Evolutionary conservation across 2,113 vertebrate genomes (phyloP).

Genomic region (Addax nasomaculatus): DNA sequence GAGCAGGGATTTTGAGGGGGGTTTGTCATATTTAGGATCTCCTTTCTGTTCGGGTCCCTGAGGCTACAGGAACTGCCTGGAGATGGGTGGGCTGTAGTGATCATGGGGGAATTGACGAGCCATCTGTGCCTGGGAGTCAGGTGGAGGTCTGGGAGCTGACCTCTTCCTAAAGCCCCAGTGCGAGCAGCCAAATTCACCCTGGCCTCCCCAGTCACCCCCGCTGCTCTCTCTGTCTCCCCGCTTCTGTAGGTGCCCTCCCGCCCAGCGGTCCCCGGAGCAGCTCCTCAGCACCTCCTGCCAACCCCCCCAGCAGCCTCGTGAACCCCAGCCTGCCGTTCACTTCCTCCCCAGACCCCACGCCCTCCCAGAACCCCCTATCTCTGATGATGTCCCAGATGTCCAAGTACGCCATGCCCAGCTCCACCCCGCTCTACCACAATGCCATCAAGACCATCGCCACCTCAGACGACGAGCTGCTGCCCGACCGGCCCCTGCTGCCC

Average conservation of each 20-base stretch:
- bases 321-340: slow-evolving; percentile 91
- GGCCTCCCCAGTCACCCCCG: not conserved
- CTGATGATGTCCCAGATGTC: slow-evolving; percentile 99
- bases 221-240: slow-evolving; percentile 20
- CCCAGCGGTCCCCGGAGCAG: slow-evolving; percentile 86
- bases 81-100: not conserved
- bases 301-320: slow-evolving; percentile 86
- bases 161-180: not conserved
- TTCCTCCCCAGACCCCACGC: slow-evolving; percentile 89
- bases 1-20: not conserved
- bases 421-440: slow-evolving; percentile 97
- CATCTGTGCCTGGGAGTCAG: not conserved
- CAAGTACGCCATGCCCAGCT: slow-evolving; percentile 98
- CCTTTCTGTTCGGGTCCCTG: not conserved
- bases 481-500: slow-evolving; percentile 91
- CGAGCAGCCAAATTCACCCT: not conserved
- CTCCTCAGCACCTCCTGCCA: slow-evolving; percentile 86
- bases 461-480: slow-evolving; percentile 94
- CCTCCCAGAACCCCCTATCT: slow-evolving; percentile 95
- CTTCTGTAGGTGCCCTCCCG: slow-evolving; percentile 77
- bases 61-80: not conserved
- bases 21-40: not conserved
- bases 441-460: slow-evolving; percentile 99
- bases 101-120: not conserved
- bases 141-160: not conserved